Base-by-base conservation (phyloP, 2,888 invertebrate species). In the Ormyrus rosae region DNA sequence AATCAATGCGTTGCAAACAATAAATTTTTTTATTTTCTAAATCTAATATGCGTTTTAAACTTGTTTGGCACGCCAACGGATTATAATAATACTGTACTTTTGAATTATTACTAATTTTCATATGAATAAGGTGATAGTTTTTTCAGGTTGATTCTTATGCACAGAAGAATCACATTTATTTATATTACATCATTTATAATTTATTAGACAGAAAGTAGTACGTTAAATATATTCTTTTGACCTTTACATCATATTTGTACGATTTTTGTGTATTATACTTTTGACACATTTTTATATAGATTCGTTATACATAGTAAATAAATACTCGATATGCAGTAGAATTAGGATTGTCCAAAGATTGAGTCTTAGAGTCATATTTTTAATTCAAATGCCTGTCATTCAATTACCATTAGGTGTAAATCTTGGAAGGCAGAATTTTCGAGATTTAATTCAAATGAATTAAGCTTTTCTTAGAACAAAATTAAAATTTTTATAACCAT, bases 1-100 rank as follows among this genome's bases (percentile, higher is more conserved):
- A 45, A 13, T n/a, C 13, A 60, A 9, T 51, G 34, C 34, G 3
- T 11, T 77, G 77, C 63, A 77, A 81, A 81, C 63, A 73, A 77
- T 76, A 67, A 71, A 68, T 72, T 71, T 55, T 68, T 80, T 80
- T 64, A 67, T 80, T 71, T 11, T 61, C 61, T 68, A 75, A 67
- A 6, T 58, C 60, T 68, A 46, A 63, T 56, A 69, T 71, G 19
- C 13, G 7, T 58, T 69, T 78, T 45, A 6, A 51, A 67, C 13
- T 72, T 72, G 72, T 67, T 78, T 68, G 60, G 50, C 71, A 71
- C 56, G 60, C 46, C 58, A 56, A 65, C 53, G 46, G 6, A 55
- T 69, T 63, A 76, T 71, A 71, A 65, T 71, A 71, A 77, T 63
- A 53, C 19, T 77, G 53, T 0, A 46, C 46, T 71, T 34, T 78